Evolutionary conservation across 2,113 vertebrate genomes (phyloP).

Genomic region (Marcusenius ussheri): DNA sequence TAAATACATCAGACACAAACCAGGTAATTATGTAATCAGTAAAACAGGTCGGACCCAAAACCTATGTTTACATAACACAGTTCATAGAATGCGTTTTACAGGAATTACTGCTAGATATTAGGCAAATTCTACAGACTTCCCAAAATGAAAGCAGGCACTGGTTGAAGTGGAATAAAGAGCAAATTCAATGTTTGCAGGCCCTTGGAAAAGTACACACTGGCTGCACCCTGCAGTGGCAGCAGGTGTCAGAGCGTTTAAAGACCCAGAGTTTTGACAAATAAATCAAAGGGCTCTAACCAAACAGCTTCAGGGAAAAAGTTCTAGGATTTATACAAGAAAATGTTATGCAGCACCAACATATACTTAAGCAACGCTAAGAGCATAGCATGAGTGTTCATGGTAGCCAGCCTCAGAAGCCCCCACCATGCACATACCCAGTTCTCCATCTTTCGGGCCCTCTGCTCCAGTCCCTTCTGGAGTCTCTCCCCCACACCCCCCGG

Average conservation of each 20-base stretch:
- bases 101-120: background rate
- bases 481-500: slow-evolving; percentile 80
- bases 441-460: slow-evolving; percentile 76
- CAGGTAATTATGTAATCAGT: background rate
- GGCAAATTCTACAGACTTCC: background rate
- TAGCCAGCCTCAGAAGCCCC: background rate
- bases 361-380: background rate
- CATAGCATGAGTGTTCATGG: background rate
- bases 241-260: background rate
- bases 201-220: background rate
- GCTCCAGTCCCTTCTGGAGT: slow-evolving; percentile 85
- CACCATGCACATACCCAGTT: slow-evolving; percentile 75
- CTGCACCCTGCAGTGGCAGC: background rate
- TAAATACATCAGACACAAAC: background rate
- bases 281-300: background rate
- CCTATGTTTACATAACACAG: background rate
- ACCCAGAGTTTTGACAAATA: background rate
- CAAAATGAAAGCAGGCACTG: background rate
- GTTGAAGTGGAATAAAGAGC: background rate
- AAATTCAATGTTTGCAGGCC: background rate
- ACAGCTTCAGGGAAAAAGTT: background rate
- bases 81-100: background rate
- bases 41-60: background rate
- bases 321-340: background rate
- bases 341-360: background rate